Percentiles rank a stretch among this genome's conserved stretches.
Conservation (phyloP, 2,113 vertebrate genomes). For the Chaenogobius annularis region DNA sequence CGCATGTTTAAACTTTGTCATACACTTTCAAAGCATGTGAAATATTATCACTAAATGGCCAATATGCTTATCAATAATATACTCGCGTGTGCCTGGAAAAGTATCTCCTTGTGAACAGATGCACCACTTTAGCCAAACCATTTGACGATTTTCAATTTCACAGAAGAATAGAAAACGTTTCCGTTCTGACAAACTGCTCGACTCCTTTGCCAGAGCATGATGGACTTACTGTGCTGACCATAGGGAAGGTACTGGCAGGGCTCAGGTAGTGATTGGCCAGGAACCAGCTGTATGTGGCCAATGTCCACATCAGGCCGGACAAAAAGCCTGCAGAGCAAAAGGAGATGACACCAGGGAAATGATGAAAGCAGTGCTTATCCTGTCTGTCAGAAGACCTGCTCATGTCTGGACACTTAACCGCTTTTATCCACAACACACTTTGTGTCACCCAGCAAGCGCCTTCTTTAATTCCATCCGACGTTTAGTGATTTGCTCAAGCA, state of each 20-base stretch:
- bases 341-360: neutral
- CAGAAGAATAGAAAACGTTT: neutral
- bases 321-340: constrained; percentile 74
- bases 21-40: too few species aligned
- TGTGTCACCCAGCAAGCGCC: too few species aligned
- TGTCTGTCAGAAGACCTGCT: neutral
- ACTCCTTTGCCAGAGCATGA: neutral
- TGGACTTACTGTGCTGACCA: constrained; percentile 85
- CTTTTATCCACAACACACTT: neutral
- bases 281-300: constrained; percentile 86
- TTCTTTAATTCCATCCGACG: too few species aligned
- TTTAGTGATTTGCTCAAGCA: too few species aligned
- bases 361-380: neutral
- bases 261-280: constrained; percentile 85
- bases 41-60: too few species aligned
- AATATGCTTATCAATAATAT: too few species aligned
- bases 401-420: neutral
- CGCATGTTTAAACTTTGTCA: neutral
- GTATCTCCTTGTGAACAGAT: too few species aligned
- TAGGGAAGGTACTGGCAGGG: constrained; percentile 84
- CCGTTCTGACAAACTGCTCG: neutral
- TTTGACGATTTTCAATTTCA: too few species aligned
- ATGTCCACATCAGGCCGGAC: constrained; percentile 86
- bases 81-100: too few species aligned
- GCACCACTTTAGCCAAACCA: too few species aligned